A percentile compares a stretch with the other conserved stretches of the same genome.
phyloP scores from a whole-genome alignment of 2,113 vertebrate genomes.

The Atractosteus spatula region DNA sequence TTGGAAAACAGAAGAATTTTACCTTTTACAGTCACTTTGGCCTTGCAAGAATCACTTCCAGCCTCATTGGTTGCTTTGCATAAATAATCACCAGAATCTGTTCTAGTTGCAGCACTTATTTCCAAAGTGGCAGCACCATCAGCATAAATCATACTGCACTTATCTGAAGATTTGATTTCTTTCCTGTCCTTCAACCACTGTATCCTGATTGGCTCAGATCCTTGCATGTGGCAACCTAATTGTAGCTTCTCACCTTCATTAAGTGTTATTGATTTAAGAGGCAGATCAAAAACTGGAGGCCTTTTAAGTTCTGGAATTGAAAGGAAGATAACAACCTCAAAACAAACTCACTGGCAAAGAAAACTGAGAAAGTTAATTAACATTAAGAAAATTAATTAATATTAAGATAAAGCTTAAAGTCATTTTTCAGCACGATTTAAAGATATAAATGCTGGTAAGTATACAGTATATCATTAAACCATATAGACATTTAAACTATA shows the following conservation, averaged over 20 bases:
- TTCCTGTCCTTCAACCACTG: conserved; percentile 92
- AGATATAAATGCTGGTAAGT: too few relatives aligned
- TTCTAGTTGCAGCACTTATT: conserved; percentile 66
- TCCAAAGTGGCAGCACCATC: conserved; percentile 81
- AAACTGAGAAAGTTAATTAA: too few relatives aligned
- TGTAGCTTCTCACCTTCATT: conserved; percentile 77
- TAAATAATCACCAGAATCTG: conserved; percentile 84
- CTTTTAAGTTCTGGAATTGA: conserved; percentile 78
- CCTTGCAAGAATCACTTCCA: conserved; percentile 86
- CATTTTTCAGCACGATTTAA: too few relatives aligned
- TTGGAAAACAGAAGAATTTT: conserved; percentile 35
- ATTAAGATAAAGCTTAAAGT: too few relatives aligned
- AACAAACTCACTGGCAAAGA: background rate
- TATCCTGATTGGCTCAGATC: conserved; percentile 82
- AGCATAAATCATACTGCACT: conserved; percentile 78
- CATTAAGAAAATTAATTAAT: too few relatives aligned
- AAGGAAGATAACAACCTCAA: conserved; percentile 28
- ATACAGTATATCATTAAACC: too few relatives aligned
- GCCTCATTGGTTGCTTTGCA: conserved; percentile 90
- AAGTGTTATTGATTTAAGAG: conserved; percentile 73
- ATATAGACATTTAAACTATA: too few relatives aligned
- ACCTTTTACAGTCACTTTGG: conserved; percentile 91
- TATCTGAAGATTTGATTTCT: conserved; percentile 78
- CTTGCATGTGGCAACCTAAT: conserved; percentile 82
- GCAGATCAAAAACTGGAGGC: conserved; percentile 84